Percentiles rank a stretch among this genome's conserved stretches.
These are phyloP conservation scores for Oryzias melastigma DNA, from an alignment of 2,113 vertebrate species.

Conservation along the genomic window DNA sequence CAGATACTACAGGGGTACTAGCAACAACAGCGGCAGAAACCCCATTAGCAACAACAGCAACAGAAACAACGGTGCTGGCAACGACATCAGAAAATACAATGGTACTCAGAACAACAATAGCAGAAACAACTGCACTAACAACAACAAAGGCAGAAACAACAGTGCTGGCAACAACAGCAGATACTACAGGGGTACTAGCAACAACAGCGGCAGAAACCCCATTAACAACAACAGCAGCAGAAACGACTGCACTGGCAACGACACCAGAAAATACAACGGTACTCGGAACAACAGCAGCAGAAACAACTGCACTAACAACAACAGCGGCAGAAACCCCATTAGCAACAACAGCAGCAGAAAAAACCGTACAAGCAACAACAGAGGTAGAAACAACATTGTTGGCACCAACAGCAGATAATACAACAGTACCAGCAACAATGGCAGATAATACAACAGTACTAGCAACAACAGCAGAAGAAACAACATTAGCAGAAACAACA, in stretches of 20 bases:
- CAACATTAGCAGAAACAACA: background rate
- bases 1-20: too few species aligned
- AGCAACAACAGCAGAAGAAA: background rate
- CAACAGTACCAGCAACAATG: too few species aligned
- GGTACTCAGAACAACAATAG: background rate
- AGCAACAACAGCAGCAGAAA: too few species aligned
- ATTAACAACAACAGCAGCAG: too few species aligned
- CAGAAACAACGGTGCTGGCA: too few species aligned
- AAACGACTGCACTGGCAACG: too few species aligned
- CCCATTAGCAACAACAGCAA: background rate
- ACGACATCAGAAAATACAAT: too few species aligned
- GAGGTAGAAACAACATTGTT: background rate
- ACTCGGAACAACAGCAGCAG: background rate
- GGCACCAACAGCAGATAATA: background rate
- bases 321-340: background rate
- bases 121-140: background rate
- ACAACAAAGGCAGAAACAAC: background rate
- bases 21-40: background rate
- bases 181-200: too few species aligned
- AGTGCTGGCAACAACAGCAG: background rate
- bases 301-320: background rate
- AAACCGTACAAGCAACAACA: background rate
- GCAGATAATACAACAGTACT: too few species aligned
- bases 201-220: background rate
- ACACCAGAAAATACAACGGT: background rate